Conservation (phyloP, 2,113 vertebrate species). For the Bubo blakistoni region DNA sequence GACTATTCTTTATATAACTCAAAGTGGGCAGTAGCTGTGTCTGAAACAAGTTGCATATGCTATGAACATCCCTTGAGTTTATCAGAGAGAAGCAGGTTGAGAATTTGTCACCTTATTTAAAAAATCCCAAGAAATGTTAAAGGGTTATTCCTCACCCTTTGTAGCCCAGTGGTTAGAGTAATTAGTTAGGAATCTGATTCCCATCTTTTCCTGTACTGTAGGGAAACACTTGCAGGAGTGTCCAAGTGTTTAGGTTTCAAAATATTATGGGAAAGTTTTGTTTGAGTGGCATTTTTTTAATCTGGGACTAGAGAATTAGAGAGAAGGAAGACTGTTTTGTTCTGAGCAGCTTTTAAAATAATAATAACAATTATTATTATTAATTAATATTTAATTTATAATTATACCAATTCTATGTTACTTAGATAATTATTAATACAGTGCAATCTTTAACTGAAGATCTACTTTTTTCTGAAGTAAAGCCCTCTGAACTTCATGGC, state of each 20-base stretch:
- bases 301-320: neutral
- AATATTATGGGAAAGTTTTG: neutral
- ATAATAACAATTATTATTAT: neutral
- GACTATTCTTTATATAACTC: neutral
- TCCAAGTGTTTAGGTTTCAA: neutral
- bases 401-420: neutral
- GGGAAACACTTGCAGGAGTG: neutral
- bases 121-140: neutral
- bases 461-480: neutral
- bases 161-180: neutral
- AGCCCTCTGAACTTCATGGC: neutral
- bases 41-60: neutral
- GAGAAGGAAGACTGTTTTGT: neutral
- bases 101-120: neutral
- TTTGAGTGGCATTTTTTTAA: neutral
- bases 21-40: neutral
- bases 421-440: neutral
- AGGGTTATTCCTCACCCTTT: neutral
- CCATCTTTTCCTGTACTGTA: neutral
- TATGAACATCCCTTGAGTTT: neutral
- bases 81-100: neutral
- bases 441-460: neutral
- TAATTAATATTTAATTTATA: neutral
- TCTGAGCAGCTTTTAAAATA: neutral
- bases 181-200: neutral